A percentile compares a stretch with the other conserved stretches of the same genome.
phyloP scores from a whole-genome alignment of 2,888 invertebrate species.

The Hirtodrosophila confusa region DNA sequence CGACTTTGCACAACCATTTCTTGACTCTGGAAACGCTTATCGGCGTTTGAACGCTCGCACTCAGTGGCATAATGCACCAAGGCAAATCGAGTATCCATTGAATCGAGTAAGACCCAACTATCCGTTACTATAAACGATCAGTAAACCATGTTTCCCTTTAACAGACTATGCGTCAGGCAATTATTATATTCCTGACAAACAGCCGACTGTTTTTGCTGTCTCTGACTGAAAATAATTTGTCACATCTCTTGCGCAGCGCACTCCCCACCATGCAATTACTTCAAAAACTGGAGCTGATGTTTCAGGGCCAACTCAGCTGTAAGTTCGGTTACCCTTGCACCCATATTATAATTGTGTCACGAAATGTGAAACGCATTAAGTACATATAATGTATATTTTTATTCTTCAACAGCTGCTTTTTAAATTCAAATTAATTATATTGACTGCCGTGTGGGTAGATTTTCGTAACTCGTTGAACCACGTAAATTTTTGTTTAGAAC shows the following conservation, averaged over 20 bases:
- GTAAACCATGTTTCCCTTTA: slow-evolving; percentile 11
- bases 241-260: slow-evolving; percentile 71
- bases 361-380: too few species aligned
- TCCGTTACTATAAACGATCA: not conserved
- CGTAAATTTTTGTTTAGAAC: too few species aligned
- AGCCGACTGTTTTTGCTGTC: slow-evolving; percentile 85
- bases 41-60: slow-evolving; percentile 74
- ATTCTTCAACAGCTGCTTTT: too few species aligned
- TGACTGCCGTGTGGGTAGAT: too few species aligned
- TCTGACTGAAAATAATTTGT: slow-evolving; percentile 64
- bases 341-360: too few species aligned
- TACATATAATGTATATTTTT: too few species aligned
- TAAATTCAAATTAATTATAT: too few species aligned
- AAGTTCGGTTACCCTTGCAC: slow-evolving; percentile 16
- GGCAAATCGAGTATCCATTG: slow-evolving; percentile 49
- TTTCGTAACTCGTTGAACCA: too few species aligned
- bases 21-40: slow-evolving; percentile 82
- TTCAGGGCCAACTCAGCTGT: slow-evolving; percentile 79
- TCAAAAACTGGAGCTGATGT: slow-evolving; percentile 71
- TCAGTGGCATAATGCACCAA: slow-evolving; percentile 38
- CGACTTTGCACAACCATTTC: slow-evolving; percentile 81
- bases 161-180: slow-evolving; percentile 87
- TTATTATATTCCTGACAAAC: slow-evolving; percentile 86
- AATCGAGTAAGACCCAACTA: slow-evolving; percentile 43
- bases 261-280: slow-evolving; percentile 78